Base-by-base conservation (phyloP, 2,797 vertebrate genomes). In the Callimico goeldii region DNA sequence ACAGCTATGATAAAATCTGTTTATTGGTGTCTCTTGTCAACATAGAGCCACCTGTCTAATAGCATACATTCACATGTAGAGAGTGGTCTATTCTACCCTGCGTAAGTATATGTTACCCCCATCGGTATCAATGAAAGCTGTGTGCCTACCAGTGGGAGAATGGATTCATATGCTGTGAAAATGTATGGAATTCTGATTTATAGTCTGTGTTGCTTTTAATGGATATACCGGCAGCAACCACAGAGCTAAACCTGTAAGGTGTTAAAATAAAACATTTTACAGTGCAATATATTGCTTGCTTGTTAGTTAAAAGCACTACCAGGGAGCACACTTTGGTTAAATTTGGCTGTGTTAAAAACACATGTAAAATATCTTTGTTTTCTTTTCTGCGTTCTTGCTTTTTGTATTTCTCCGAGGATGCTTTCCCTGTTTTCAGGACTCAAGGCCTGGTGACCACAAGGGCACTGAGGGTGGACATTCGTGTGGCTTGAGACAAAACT, bases 171-270 rank as follows among this genome's bases (percentile, higher is more conserved):
- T 73, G 93, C 97, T 98, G 90, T 58, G 95, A 98, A 97, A 97
- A 97, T 95, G 98, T 98, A 97, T 98, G 97, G 98, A 98, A 98
- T 98, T 98, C 98, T 98, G 98, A 98, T 99, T 98, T 98, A 98
- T 97, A 97, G 97, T 97, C 98, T 97, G 85, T 89, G 91, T 98
- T 98, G 97, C 73, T 48, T 98, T 98, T 98, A 99, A 98, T 98
- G 98, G 98, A 97, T 98, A 98, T 98, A 98, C 97, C 98, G 96
- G 94, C 89, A 97, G 98, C 98, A 98, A 97, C 97, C 97, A 98
- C 94, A 97, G 95, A 98, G 88, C 97, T 98, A 94, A 98, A 98
- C 98, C 97, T 98, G 64, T 0, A 86, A 98, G 97, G 97, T 98
- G 98, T 98, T 98, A 98, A 98, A 98, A 97, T 98, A 98, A 98